Evolutionary conservation across 2,888 invertebrate species (phyloP), one percentile per base, ranked within the genome.

Genomic region (Bombyx huttoni): DNA sequence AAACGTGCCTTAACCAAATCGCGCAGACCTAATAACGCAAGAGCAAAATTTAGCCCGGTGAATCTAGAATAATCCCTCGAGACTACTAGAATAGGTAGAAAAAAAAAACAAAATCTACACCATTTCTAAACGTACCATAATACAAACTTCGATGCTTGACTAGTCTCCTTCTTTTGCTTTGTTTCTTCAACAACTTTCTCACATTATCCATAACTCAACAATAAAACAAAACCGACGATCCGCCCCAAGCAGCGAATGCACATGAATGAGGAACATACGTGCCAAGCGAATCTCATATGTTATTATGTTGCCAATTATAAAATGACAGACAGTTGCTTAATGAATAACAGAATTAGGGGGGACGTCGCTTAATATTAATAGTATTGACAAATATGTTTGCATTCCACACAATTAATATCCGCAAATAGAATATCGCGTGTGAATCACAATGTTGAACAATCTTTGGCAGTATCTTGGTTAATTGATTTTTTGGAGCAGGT

Each of bases 171-270:
- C 51, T 50, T 13, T 45, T 54, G 48, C 54, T 57, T 13, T 55
- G 53, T 45, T 56, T 58, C 45, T 52, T 54, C 56, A 54, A 55
- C 51, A 54, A 52, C 5, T 53, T 48, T 51, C 53, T 49, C 53
- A 58, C 58, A 53, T 55, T 56, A 52, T 54, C 56, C 56, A 62
- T 62, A 55, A 55, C 55, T 14, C 52, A 48, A 13, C 48, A 51
- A 59, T 40, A 48, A 58, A 52, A 55, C 33, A 47, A 54, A 56
- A 55, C 53, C 49, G n/a, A 53, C 24, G 12, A 40, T 40, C 8
- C 40, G 9, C 3, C 40, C 3, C 9, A 40, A 47, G 13, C 50
- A 47, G 47, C 47, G 46, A 51, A 34, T 34, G 47, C 8, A 13
- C 13, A 13, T 34, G 13, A 51, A 40, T 40, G 40, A 40, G 40